Percentiles rank a stretch among this genome's conserved stretches.
Evolutionary conservation across 2,888 invertebrate genomes (phyloP).

Genomic region (Meiosimyza decipiens): DNA sequence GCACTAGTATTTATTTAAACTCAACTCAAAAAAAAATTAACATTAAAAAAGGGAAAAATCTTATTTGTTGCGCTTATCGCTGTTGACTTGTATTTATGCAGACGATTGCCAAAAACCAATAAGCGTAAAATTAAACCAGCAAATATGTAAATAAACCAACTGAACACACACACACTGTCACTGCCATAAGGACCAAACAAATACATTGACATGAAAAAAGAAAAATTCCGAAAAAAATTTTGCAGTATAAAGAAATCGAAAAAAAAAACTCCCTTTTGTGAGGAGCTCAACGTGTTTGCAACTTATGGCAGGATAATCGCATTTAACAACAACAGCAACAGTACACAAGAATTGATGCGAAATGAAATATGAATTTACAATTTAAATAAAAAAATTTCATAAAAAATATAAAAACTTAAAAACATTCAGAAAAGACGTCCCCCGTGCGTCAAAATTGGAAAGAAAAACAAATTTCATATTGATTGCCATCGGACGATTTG

Average conservation of each 20-base stretch:
- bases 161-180: conserved; percentile 8
- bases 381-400: conserved; percentile 44
- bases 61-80: conserved; percentile 55
- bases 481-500: conserved; percentile 60
- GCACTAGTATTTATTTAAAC: conserved; percentile 59
- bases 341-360: conserved; percentile 44
- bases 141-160: conserved; percentile 43
- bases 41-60: background rate
- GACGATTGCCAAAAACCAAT: conserved; percentile 67
- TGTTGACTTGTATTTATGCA: conserved; percentile 64
- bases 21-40: conserved; percentile 39
- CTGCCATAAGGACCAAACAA: conserved; percentile 13
- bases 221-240: conserved; percentile 31
- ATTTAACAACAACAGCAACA: conserved; percentile 46
- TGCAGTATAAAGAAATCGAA: background rate
- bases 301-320: conserved; percentile 48
- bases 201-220: conserved; percentile 34
- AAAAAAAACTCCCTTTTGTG: conserved; percentile 44
- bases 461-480: conserved; percentile 47
- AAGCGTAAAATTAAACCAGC: conserved; percentile 67
- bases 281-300: conserved; percentile 34
- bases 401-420: conserved; percentile 43
- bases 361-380: conserved; percentile 46
- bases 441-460: conserved; percentile 29
- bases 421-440: background rate